Evolutionary conservation across 2,888 invertebrate species (phyloP).

Genomic region (Stratiomys singularior): DNA sequence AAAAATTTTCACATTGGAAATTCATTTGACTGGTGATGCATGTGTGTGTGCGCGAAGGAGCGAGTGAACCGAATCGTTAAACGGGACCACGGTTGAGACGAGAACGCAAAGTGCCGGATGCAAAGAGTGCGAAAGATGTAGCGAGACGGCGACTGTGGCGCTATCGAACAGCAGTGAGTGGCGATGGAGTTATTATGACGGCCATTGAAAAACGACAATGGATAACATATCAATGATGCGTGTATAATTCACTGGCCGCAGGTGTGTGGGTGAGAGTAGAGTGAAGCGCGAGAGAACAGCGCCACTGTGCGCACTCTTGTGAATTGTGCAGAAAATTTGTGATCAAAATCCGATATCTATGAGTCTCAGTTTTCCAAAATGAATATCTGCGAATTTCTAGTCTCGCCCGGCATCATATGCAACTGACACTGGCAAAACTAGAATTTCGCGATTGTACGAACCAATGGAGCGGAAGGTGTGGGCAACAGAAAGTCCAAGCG

Average conservation of each 20-base stretch:
- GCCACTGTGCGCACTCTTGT: neutral
- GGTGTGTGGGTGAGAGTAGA: slow-evolving; percentile 21
- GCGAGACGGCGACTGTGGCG: neutral
- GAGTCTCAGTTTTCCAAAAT: too few relatives aligned
- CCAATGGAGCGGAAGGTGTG: too few relatives aligned
- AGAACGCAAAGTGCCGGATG: neutral
- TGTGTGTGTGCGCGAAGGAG: slow-evolving; percentile 11
- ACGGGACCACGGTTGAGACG: neutral
- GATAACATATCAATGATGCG: slow-evolving; percentile 24
- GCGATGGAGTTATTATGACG: slow-evolving; percentile 38
- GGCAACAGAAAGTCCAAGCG: too few relatives aligned
- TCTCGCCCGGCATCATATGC: too few relatives aligned
- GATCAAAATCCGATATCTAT: too few relatives aligned
- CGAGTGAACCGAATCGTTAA: neutral
- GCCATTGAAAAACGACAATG: neutral
- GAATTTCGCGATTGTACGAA: too few relatives aligned
- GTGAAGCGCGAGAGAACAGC: neutral
- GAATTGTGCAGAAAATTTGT: too few relatives aligned
- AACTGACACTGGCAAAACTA: too few relatives aligned
- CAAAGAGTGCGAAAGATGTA: slow-evolving; percentile 25
- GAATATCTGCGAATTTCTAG: too few relatives aligned
- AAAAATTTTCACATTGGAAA: slow-evolving; percentile 19
- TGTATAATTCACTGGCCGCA: slow-evolving; percentile 18
- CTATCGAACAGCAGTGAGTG: neutral
- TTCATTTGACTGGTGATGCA: slow-evolving; percentile 15